Conservation (phyloP, 2,113 vertebrate genomes). For the Sylvilagus bachmani region DNA sequence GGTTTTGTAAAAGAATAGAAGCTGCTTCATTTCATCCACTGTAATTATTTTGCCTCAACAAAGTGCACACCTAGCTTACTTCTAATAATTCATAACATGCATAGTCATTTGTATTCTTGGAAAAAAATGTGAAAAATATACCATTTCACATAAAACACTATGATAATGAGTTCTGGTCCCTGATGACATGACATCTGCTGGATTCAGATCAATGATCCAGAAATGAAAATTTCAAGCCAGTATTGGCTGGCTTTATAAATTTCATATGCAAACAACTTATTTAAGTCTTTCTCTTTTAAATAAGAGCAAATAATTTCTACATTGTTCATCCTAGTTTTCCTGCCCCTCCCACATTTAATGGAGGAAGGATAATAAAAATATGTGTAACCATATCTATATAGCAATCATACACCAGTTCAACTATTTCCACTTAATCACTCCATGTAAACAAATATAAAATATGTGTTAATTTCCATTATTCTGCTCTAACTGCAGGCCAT, state of each 20-base stretch:
- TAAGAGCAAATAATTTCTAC: background rate
- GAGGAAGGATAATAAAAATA: conserved; percentile 11
- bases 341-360: background rate
- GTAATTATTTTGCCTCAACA: conserved; percentile 41
- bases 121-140: conserved; percentile 19
- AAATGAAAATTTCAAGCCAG: background rate
- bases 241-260: background rate
- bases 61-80: background rate
- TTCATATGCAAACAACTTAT: conserved; percentile 14
- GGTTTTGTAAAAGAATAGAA: background rate
- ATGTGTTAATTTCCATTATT: background rate
- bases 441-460: background rate
- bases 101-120: background rate
- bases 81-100: background rate
- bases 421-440: background rate
- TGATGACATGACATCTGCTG: background rate
- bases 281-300: conserved; percentile 24
- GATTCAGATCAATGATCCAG: conserved; percentile 59
- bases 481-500: background rate
- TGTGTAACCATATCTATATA: background rate
- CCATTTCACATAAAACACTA: conserved; percentile 17
- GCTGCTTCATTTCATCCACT: background rate
- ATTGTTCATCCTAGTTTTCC: background rate
- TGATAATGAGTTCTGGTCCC: conserved; percentile 27
- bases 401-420: background rate